Percentiles rank a stretch among this genome's conserved stretches.
These are phyloP conservation scores for Epizoanthus rinbou DNA, from an alignment of 92 coral and sea anemone species.

Conservation along the genomic window DNA sequence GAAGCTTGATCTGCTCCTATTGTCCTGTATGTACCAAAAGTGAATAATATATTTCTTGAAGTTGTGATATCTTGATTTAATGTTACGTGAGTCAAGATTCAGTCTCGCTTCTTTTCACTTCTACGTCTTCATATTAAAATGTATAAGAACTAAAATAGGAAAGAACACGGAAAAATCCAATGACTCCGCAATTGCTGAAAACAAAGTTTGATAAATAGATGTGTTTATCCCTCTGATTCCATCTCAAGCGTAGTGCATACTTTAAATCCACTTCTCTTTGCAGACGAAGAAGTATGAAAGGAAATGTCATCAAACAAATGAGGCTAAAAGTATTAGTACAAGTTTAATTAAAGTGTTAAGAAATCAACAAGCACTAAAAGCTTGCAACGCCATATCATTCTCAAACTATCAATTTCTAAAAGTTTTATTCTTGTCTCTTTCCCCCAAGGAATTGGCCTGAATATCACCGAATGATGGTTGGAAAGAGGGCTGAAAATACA, in stretches of 20 bases:
- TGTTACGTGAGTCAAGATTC: conserved; percentile 11
- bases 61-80: conserved; percentile 14
- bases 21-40: conserved; percentile 17
- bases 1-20: conserved; percentile 27
- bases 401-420: conserved; percentile 6
- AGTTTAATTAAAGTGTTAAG: conserved; percentile 47
- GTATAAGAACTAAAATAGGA: background rate
- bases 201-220: conserved; percentile 10
- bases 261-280: conserved; percentile 26
- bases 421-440: conserved; percentile 14
- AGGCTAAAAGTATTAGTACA: conserved; percentile 46
- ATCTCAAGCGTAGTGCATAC: background rate
- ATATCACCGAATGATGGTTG: conserved; percentile 9
- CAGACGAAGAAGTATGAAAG: conserved; percentile 17
- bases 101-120: conserved; percentile 1
- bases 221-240: background rate
- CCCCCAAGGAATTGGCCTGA: conserved; percentile 25
- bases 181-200: background rate
- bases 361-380: conserved; percentile 38
- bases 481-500: conserved; percentile 6
- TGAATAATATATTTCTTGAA: conserved; percentile 25
- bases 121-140: background rate
- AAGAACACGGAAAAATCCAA: background rate
- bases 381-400: conserved; percentile 36
- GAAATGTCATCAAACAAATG: conserved; percentile 43